Evolutionary conservation across 2,888 invertebrate genomes (phyloP).

Genomic region (Hyles lineata): DNA sequence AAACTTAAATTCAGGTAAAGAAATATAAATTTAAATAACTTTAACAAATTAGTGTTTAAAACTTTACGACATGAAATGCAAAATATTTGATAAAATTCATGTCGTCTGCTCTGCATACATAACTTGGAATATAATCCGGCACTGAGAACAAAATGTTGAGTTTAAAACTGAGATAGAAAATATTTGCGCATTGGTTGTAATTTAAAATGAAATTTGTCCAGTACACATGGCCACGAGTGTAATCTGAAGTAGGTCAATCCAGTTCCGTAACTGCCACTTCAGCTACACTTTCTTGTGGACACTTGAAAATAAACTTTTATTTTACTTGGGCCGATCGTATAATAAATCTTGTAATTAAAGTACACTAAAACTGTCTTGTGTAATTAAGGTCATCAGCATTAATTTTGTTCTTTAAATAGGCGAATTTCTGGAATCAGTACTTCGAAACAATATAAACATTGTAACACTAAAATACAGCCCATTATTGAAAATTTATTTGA

Average conservation of each 20-base stretch:
- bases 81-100: background rate
- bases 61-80: background rate
- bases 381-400: slow-evolving; percentile 15
- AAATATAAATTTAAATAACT: background rate
- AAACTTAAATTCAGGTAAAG: background rate
- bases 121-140: background rate
- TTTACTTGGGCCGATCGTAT: slow-evolving; percentile 18
- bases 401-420: slow-evolving; percentile 16
- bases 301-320: slow-evolving; percentile 27
- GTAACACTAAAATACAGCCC: background rate
- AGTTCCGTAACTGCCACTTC: slow-evolving; percentile 28
- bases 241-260: slow-evolving; percentile 31
- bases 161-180: background rate
- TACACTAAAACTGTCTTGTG: slow-evolving; percentile 7
- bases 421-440: background rate
- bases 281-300: slow-evolving; percentile 25
- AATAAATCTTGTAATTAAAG: slow-evolving; percentile 27
- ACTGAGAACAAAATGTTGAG: background rate
- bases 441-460: background rate
- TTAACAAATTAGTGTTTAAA: slow-evolving; percentile 3
- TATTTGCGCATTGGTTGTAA: slow-evolving; percentile 9
- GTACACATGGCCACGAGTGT: slow-evolving; percentile 29
- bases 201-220: slow-evolving; percentile 11
- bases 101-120: background rate
- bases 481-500: background rate